Conservation (phyloP, 2,888 invertebrate genomes). For the Tetheella fluctuosa region DNA sequence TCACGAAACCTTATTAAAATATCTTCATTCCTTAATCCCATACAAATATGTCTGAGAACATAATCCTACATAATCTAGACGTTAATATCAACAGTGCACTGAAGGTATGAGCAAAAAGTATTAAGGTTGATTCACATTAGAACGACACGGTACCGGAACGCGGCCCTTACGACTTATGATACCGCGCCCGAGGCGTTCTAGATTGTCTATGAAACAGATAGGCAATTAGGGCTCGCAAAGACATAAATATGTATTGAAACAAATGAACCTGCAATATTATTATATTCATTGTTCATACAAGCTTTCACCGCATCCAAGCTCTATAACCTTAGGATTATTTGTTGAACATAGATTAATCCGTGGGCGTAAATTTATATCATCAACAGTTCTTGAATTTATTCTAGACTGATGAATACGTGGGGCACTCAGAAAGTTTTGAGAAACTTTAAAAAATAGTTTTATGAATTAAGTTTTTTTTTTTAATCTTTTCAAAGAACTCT, state of each 20-base stretch:
- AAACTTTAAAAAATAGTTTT: no score
- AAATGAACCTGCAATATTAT: constrained; percentile 1
- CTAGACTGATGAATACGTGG: no score
- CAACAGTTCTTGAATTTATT: not conserved
- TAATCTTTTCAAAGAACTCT: no score
- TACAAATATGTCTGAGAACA: constrained; percentile 25
- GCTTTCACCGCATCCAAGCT: not conserved
- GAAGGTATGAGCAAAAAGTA: constrained; percentile 28
- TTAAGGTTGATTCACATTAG: constrained; percentile 19
- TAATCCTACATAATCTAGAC: constrained; percentile 34
- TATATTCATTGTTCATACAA: not conserved
- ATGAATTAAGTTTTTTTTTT: no score
- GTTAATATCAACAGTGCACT: constrained; percentile 26
- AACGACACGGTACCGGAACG: constrained; percentile 15
- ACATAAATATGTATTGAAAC: constrained; percentile 8
- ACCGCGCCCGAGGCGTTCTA: not conserved
- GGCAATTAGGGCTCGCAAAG: constrained; percentile 4
- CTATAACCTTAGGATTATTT: not conserved
- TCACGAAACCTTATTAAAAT: constrained; percentile 7
- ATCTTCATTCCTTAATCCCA: constrained; percentile 16
- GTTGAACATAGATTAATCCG: constrained; percentile 1
- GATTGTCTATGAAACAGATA: not conserved
- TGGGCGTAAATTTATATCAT: not conserved
- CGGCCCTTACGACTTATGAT: constrained; percentile 2
- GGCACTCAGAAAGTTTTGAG: no score